These are phyloP conservation scores for Vanessa tameamea DNA, from an alignment of 1,140 invertebrate species.

Conservation along the genomic window DNA sequence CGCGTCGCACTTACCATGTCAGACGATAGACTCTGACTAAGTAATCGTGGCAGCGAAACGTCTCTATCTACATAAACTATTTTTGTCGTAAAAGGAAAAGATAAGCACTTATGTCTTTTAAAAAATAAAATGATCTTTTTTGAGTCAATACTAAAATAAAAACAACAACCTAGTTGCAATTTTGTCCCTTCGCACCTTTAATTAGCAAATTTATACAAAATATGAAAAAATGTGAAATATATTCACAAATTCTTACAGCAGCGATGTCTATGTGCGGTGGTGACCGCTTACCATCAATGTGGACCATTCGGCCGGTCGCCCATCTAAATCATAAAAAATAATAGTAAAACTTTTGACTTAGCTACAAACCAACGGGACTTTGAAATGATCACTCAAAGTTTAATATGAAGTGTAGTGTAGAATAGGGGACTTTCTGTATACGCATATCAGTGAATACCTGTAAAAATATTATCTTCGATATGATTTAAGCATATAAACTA, in stretches of 20 bases:
- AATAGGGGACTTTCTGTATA: not conserved
- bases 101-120: not conserved
- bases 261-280: too few species aligned
- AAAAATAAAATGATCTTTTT: not conserved
- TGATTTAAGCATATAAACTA: constrained; percentile 76
- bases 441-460: constrained; percentile 45
- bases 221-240: too few species aligned
- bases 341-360: too few species aligned
- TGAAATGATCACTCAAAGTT: not conserved
- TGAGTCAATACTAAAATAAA: not conserved
- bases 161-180: too few species aligned
- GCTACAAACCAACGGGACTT: too few species aligned
- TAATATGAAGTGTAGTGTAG: not conserved
- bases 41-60: constrained; percentile 5
- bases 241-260: too few species aligned
- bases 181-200: too few species aligned
- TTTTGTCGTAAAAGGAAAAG: not conserved
- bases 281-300: too few species aligned
- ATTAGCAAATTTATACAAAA: too few species aligned
- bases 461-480: constrained; percentile 68
- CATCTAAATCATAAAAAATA: too few species aligned
- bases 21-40: constrained; percentile 15
- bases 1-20: constrained; percentile 41
- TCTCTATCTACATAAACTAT: constrained; percentile 16
- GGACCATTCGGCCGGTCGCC: too few species aligned